Base-by-base conservation (phyloP, 2,888 invertebrate genomes). In the Pseudococcus longispinus region DNA sequence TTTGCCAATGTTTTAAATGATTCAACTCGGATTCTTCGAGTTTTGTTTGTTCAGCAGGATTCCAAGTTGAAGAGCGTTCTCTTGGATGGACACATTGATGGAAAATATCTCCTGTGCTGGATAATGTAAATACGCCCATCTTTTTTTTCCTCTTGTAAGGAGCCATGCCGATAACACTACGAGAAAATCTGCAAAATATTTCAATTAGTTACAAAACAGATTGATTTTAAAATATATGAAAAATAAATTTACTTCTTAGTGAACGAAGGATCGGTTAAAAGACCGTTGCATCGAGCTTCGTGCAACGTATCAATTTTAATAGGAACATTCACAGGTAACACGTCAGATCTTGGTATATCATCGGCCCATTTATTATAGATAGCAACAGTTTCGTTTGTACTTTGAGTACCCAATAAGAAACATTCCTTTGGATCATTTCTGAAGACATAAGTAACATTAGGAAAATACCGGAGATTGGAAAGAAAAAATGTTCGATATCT, bases 261-360 rank as follows among this genome's bases (percentile, higher is more conserved):
- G 4, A 87, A 18, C 0, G 44, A 37, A 42, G 74, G 83, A 83
- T 87, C 44, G 15, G 18, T 13, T 1, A 83, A 42, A 9, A 87
- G 26, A 2, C 87, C 84, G 74, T 87, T 70, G 1, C 23, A 18
- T 23, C 51, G 65, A n/a, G 87, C 87, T 46, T 74, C 74, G 20
- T 83, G 74, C 32, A 84, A 51, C 8, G 87, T 87, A 84, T 87
- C 84, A 6, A 84, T 29, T 87, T 74, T 87, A 46, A 29, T 74
- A 26, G 87, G 87, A 26, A 87, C 46, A 15, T 42, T 44, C 0
- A 87, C 37, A 18, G 87, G 87, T 70, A 23, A 60, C 18, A 44
- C 83, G 23, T 37, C 11, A 11, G 60, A 44, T 37, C 8, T 32
- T 3, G 87, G 51, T 0, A 9, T 9, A 37, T 65, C 83, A 20